phyloP scores from a whole-genome alignment of 2,113 vertebrate species.

The Heliornis fulica region DNA sequence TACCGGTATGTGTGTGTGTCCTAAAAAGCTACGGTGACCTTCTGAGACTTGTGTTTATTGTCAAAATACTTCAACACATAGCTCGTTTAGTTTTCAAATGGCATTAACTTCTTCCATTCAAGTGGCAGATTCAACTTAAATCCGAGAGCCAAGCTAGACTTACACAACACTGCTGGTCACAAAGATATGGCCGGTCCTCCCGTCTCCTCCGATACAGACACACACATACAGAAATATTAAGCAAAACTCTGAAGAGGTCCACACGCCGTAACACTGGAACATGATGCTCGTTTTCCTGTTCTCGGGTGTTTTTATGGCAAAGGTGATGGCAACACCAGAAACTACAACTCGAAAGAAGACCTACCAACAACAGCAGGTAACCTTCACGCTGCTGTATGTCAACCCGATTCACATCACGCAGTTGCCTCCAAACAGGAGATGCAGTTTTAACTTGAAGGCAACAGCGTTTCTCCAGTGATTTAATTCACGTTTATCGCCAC shows the following conservation, averaged over 20 bases:
- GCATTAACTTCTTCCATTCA: not conserved
- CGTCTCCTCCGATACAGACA: not conserved
- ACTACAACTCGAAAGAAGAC: not conserved
- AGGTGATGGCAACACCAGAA: not conserved
- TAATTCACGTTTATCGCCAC: not conserved
- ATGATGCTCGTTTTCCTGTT: fast-evolving
- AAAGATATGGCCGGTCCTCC: not conserved
- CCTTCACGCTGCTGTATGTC: not conserved
- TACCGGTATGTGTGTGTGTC: not conserved
- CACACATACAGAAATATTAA: not conserved
- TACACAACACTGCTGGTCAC: not conserved
- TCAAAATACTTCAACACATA: not conserved
- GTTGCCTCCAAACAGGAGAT: not conserved
- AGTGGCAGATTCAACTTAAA: not conserved
- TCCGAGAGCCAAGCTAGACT: not conserved
- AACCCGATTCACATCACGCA: not conserved
- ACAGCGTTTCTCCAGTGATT: not conserved
- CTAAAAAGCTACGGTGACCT: not conserved
- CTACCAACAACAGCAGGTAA: not conserved
- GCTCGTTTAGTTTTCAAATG: not conserved
- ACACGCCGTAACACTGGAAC: fast-evolving
- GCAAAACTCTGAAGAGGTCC: not conserved
- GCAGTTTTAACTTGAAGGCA: not conserved
- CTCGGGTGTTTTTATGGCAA: not conserved
- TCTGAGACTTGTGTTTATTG: not conserved